phyloP scores from a whole-genome alignment of 2,113 vertebrate genomes.

The Siphamia tubifer region DNA sequence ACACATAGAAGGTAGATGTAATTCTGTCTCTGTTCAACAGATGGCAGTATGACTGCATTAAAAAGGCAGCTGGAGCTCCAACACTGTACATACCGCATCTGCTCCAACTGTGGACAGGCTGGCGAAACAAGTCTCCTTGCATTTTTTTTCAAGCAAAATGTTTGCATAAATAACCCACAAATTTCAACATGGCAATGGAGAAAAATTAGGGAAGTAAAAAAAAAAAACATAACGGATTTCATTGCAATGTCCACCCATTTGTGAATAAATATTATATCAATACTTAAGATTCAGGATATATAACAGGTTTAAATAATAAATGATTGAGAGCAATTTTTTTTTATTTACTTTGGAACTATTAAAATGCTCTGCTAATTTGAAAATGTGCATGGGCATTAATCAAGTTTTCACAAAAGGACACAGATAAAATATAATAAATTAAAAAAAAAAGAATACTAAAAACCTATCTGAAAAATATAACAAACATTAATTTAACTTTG shows the following conservation, averaged over 20 bases:
- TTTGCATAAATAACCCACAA: constrained; percentile 26
- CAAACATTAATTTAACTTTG: constrained; percentile 37
- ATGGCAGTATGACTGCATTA: constrained; percentile 91
- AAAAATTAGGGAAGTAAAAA: not conserved
- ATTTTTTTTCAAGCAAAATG: constrained; percentile 23
- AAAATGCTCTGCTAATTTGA: not conserved
- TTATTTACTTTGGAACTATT: not conserved
- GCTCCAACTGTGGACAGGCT: not conserved
- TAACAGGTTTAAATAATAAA: not conserved
- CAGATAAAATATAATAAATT: not conserved
- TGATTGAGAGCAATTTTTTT: not conserved
- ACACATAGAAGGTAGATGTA: constrained; percentile 34
- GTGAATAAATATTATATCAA: constrained; percentile 9
- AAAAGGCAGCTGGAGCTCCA: constrained; percentile 43
- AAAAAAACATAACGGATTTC: not conserved
- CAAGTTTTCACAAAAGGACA: not conserved
- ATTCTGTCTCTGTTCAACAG: constrained; percentile 83
- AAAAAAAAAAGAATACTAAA: constrained; percentile 23
- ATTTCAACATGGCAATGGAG: not conserved
- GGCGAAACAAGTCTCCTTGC: constrained; percentile 8
- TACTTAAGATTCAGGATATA: not conserved
- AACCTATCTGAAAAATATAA: constrained; percentile 32
- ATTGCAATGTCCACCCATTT: not conserved
- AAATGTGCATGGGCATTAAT: not conserved
- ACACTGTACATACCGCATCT: not conserved